A percentile compares a stretch with the other conserved stretches of the same genome.
Evolutionary conservation across 2,113 vertebrate genomes (phyloP).

Genomic region (Chinchilla lanigera): DNA sequence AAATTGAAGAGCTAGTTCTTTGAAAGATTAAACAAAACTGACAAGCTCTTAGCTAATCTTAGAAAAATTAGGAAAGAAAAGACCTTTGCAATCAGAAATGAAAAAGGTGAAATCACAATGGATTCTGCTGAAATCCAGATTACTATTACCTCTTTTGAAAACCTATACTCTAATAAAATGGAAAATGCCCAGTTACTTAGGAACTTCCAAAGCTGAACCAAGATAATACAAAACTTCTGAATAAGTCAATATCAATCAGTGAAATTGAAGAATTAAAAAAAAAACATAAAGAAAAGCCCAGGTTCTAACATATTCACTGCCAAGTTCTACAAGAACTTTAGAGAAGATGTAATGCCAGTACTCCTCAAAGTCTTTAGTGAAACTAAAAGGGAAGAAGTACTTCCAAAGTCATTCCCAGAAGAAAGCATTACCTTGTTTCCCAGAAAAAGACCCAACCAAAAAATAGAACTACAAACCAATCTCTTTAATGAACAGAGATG

Average conservation of each 20-base stretch:
- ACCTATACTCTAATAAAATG: background rate
- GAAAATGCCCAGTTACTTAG: background rate
- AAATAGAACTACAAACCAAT: background rate
- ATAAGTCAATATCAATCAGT: background rate
- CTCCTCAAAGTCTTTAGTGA: background rate
- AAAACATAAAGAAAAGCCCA: background rate
- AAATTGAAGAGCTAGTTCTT: background rate
- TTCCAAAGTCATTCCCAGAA: background rate
- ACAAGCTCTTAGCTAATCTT: background rate
- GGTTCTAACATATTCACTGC: background rate
- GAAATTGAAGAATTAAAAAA: background rate
- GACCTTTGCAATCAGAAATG: background rate
- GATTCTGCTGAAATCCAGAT: background rate
- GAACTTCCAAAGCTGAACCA: background rate
- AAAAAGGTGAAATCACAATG: background rate
- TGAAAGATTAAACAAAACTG: background rate
- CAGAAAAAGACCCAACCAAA: background rate
- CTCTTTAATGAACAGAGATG: background rate
- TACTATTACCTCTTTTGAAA: background rate
- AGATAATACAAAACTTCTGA: background rate
- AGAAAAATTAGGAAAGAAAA: background rate
- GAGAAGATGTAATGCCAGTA: background rate
- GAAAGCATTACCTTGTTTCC: background rate
- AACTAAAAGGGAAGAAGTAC: background rate
- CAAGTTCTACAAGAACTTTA: background rate